Percentiles rank a stretch among this genome's conserved stretches.
phyloP scores from a whole-genome alignment of 2,113 vertebrate genomes.

The Ammodytes dubius region DNA sequence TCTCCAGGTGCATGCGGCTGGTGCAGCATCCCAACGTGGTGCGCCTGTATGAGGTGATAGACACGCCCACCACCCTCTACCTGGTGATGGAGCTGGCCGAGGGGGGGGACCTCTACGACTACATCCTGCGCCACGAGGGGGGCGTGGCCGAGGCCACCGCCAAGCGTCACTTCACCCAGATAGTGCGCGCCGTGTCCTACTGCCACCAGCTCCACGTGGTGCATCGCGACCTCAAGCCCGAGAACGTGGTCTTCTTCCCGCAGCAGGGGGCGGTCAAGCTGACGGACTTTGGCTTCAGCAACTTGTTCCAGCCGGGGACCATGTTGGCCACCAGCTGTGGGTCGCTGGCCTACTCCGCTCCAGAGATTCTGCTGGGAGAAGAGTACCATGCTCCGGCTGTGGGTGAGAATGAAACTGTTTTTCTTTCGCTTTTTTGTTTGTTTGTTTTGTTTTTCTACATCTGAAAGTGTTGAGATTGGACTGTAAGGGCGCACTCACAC shows the following conservation, averaged over 20 bases:
- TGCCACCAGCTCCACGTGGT: conserved; percentile 92
- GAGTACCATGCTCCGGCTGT: conserved; percentile 91
- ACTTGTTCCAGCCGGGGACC: conserved; percentile 89
- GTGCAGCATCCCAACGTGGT: conserved; percentile 94
- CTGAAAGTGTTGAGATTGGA: neutral
- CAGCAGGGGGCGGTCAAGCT: conserved; percentile 91
- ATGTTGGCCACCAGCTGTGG: conserved; percentile 93
- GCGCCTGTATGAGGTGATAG: conserved; percentile 91
- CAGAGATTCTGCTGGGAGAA: conserved; percentile 91
- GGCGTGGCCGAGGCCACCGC: conserved; percentile 86
- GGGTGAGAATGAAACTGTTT: conserved; percentile 80
- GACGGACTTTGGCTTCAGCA: conserved; percentile 93
- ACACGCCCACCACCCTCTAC: conserved; percentile 91
- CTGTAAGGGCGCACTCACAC: neutral
- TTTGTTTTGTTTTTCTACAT: neutral
- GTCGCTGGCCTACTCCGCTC: conserved; percentile 91
- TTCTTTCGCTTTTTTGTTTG: no score
- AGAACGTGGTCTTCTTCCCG: conserved; percentile 93
- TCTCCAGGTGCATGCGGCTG: conserved; percentile 88
- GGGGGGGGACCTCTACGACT: conserved; percentile 91
- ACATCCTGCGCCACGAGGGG: conserved; percentile 90
- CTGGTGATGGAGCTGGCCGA: conserved; percentile 93
- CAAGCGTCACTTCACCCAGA: conserved; percentile 91
- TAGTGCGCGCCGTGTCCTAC: conserved; percentile 90
- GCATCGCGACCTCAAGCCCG: conserved; percentile 91